phyloP scores from a whole-genome alignment of 2,888 invertebrate species.

The Agrilus cyanescens region DNA sequence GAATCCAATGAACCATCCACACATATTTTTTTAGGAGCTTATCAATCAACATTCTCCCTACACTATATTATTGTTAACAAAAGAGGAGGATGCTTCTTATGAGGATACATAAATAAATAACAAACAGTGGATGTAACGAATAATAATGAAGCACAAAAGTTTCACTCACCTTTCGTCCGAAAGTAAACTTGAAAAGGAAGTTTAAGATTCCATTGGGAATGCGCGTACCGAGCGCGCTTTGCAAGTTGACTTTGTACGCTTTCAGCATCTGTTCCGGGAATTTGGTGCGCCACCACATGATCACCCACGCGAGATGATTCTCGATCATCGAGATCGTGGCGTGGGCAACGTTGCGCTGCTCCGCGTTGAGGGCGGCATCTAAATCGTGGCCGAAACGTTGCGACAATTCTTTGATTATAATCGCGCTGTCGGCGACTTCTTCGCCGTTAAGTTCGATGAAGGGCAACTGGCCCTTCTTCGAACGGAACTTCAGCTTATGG shows the following conservation, averaged over 20 bases:
- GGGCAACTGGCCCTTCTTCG: conserved; percentile 88
- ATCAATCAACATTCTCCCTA: no score
- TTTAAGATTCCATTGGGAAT: conserved; percentile 80
- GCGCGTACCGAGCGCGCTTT: conserved; percentile 76
- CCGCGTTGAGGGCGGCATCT: conserved; percentile 69
- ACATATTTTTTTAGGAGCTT: no score
- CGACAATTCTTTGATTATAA: conserved; percentile 79
- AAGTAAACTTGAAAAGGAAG: conserved; percentile 81
- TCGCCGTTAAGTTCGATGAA: conserved; percentile 92
- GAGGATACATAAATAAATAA: no score
- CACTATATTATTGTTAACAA: no score
- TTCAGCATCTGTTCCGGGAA: conserved; percentile 74
- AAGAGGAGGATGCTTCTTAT: no score
- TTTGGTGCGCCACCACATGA: conserved; percentile 86
- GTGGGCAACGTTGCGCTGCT: conserved; percentile 79
- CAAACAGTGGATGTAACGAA: no score
- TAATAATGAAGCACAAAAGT: no score
- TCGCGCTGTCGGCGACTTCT: conserved; percentile 84
- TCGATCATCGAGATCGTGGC: conserved; percentile 92
- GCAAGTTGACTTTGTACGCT: conserved; percentile 84
- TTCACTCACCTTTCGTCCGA: conserved; percentile 64
- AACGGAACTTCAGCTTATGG: conserved; percentile 87
- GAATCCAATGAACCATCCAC: no score
- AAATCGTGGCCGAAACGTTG: conserved; percentile 73
- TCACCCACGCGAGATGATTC: conserved; percentile 86